Evolutionary conservation across 2,888 invertebrate species (phyloP).

Genomic region (Norana najaformis): DNA sequence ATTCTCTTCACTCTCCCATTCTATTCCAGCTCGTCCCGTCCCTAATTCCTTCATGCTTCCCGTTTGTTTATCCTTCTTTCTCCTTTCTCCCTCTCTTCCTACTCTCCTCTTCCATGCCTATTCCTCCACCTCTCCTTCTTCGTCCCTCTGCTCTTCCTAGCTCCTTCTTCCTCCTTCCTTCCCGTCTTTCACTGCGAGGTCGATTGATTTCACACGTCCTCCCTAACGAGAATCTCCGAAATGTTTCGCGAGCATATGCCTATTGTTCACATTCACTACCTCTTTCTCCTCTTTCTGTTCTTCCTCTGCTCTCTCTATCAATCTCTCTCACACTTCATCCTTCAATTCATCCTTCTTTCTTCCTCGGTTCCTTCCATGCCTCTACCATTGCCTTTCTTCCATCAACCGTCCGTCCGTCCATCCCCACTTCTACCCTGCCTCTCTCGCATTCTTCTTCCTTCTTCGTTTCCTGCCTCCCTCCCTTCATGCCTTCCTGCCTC

Average conservation of each 20-base stretch:
- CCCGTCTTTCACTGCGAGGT: background rate
- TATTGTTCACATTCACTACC: background rate
- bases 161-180: background rate
- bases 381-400: background rate
- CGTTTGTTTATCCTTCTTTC: too few relatives aligned
- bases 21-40: background rate
- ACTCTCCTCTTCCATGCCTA: background rate
- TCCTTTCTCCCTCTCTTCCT: background rate
- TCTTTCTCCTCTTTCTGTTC: background rate
- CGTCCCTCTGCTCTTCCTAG: background rate
- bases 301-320: background rate
- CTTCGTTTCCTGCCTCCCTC: background rate
- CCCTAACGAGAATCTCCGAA: background rate
- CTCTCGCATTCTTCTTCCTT: background rate
- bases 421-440: background rate
- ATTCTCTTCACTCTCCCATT: background rate
- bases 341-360: background rate
- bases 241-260: background rate
- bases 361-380: background rate
- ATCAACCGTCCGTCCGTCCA: background rate
- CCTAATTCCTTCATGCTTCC: background rate
- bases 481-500: background rate
- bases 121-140: too few relatives aligned
- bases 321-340: too few relatives aligned
- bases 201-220: background rate